Evolutionary conservation across 2,113 vertebrate species (phyloP).

Genomic region (Lophotis ruficrista): DNA sequence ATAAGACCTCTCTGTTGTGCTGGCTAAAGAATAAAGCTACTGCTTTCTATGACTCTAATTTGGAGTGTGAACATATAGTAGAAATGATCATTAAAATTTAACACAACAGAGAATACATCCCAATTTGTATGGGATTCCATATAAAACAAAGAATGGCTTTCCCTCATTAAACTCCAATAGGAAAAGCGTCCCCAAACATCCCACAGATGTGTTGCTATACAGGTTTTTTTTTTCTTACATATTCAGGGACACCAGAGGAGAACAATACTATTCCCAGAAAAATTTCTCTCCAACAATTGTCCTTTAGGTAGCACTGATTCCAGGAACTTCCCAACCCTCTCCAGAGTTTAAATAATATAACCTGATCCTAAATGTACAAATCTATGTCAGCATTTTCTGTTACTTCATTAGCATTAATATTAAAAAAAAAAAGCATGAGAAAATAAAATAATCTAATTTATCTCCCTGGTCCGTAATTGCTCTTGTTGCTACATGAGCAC

Average conservation of each 20-base stretch:
- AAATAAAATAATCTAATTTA: conserved; percentile 5
- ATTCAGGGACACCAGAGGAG: neutral
- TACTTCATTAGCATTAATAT: neutral
- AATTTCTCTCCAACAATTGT: neutral
- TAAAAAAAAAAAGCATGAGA: neutral
- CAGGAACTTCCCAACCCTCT: neutral
- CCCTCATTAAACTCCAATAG: neutral
- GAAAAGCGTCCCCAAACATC: neutral
- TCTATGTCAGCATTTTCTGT: neutral
- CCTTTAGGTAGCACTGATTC: neutral
- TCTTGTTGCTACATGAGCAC: neutral
- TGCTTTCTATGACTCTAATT: neutral
- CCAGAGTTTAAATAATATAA: neutral
- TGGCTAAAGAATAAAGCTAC: neutral
- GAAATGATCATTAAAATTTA: neutral
- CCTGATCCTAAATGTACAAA: neutral
- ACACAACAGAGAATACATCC: neutral
- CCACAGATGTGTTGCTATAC: neutral
- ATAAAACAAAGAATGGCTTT: neutral
- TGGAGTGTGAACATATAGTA: neutral
- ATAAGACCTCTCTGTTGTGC: neutral
- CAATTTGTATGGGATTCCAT: neutral
- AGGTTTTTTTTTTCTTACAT: neutral
- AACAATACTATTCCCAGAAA: neutral
- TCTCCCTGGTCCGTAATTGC: neutral